These are phyloP conservation scores for Ochotona princeps DNA, from an alignment of 2,113 vertebrate species.

Conservation along the genomic window DNA sequence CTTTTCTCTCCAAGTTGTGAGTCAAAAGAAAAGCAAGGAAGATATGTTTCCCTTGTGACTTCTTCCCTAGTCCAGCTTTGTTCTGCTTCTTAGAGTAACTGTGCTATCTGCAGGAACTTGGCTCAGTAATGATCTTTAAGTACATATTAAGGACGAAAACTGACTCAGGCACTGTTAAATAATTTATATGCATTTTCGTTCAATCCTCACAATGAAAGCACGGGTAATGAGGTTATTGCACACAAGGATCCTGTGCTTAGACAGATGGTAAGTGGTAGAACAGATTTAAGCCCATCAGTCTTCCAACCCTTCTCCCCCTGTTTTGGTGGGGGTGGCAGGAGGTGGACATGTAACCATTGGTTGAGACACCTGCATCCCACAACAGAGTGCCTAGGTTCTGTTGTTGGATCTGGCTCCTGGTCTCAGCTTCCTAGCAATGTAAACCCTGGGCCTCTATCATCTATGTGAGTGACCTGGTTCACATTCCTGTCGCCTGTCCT, in stretches of 20 bases:
- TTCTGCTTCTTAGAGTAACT: neutral
- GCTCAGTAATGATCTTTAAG: neutral
- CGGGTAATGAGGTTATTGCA: neutral
- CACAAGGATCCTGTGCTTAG: neutral
- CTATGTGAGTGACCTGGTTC: no score
- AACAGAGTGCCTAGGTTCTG: no score
- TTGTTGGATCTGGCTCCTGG: no score
- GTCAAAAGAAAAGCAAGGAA: constrained; percentile 16
- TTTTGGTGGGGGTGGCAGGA: no score
- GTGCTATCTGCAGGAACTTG: neutral
- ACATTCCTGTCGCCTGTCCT: no score
- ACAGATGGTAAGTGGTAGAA: neutral
- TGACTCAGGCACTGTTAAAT: neutral
- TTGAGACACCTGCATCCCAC: no score
- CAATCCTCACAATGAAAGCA: neutral
- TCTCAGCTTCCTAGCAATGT: no score
- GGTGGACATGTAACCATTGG: no score
- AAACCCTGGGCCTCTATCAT: no score
- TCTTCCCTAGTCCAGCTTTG: neutral
- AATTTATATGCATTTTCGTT: neutral
- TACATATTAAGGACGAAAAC: neutral
- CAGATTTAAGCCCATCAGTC: neutral
- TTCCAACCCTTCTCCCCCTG: neutral
- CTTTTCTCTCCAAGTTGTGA: neutral
- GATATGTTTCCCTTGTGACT: neutral